Conservation (phyloP, 2,113 vertebrate species). For the Takifugu flavidus region DNA sequence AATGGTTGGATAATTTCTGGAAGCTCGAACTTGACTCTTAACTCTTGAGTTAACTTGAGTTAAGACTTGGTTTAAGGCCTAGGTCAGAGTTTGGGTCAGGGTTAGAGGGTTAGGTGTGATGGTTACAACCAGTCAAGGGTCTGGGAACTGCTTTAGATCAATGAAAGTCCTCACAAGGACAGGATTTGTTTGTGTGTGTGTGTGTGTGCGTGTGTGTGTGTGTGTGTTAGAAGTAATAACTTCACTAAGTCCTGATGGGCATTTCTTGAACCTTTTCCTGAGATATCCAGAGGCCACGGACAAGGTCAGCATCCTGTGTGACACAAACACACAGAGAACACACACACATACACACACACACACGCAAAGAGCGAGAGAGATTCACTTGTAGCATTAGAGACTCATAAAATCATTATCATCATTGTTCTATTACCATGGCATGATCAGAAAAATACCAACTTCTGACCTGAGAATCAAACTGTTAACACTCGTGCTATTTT, state of each 20-base stretch:
- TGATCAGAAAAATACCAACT: not conserved
- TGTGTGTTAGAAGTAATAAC: conserved; percentile 10
- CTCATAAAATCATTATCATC: conserved; percentile 2
- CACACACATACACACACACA: not conserved
- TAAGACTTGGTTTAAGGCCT: no score
- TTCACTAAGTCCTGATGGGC: conserved; percentile 17
- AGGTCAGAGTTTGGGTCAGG: no score
- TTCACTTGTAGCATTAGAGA: not conserved
- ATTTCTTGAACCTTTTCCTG: conserved; percentile 38
- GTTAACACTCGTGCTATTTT: not conserved
- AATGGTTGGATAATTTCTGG: no score
- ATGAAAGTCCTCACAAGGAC: no score
- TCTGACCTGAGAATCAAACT: not conserved
- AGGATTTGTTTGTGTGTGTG: not conserved
- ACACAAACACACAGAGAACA: not conserved
- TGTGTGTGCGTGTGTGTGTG: not conserved
- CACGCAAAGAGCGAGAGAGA: not conserved
- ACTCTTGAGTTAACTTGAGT: no score
- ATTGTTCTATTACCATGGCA: conserved; percentile 12
- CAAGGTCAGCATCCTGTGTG: conserved; percentile 32
- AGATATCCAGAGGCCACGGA: conserved; percentile 20
- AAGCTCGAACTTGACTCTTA: no score
- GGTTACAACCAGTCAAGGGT: no score
- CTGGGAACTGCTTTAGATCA: no score
- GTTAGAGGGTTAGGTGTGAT: no score